Base-by-base conservation (phyloP, 2,113 vertebrate species). In the Brachypodius melanocephalos region DNA sequence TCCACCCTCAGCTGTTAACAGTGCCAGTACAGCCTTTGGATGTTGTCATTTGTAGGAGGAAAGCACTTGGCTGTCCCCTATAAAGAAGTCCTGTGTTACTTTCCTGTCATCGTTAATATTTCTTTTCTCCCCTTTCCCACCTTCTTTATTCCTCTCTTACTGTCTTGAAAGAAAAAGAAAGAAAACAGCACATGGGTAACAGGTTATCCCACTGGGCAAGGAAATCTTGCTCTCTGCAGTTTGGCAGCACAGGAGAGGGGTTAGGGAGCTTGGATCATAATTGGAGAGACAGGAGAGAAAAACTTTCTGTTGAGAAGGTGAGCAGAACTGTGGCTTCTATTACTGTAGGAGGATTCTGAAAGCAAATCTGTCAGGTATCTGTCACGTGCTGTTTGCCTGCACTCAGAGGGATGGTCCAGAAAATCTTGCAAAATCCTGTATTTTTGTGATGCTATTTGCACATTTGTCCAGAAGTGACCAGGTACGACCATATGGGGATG, bases 401-500 rank as follows among this genome's bases (percentile, higher is more conserved):
- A 10, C 42, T 45, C 26, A 9, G 34, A 69, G 51, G 36, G 14
- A 14, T 1, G 48, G 42, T 20, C 3, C 34, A 26, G 48, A 25
- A 20, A 38, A 32, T 43, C 46, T 69, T 36, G 24, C 17, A 59
- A 73, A 81, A 17, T 5, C 8, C 8, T 62, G 1, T 38, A 3
- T 43, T 88, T 83, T 77, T 85, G 75, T 55, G 42, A 45, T 42
- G 29, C 3, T 38, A 1, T 51, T 85, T 83, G 72, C 14, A 22
- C 4, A 1, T 38, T 38, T 9, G 6, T 55, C 31, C 17, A 40
- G 52, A 93, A 65, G 25, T 52, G 36, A 15, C 14, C 17, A 43
- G 75, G 31, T 31, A 43, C 0, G 4, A n/a, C 17, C 22, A 5
- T 19, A 8, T 1, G 8, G 22, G 17, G 21, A 17, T 62, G 7